These are phyloP conservation scores for Gymnocypris eckloni DNA, from an alignment of 2,797 vertebrate species.

Conservation along the genomic window DNA sequence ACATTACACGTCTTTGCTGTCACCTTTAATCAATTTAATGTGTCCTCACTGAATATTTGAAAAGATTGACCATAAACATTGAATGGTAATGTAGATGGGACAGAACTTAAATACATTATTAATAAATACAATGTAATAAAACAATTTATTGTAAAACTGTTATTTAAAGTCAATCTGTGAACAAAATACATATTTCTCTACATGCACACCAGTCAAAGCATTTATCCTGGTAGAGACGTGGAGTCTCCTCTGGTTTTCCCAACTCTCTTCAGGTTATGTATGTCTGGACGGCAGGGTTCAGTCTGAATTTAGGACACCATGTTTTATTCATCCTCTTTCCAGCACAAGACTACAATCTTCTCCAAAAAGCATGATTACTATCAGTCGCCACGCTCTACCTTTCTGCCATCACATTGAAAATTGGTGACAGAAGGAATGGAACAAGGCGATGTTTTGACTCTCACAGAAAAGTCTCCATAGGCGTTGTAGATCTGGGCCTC, in stretches of 20 bases:
- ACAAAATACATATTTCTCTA: not conserved
- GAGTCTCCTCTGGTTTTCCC: conserved; percentile 9
- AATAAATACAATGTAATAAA: not conserved
- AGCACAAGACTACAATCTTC: conserved; percentile 39
- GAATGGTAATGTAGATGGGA: not conserved
- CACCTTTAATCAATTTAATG: not conserved
- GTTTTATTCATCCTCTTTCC: conserved; percentile 55
- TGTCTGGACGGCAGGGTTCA: conserved; percentile 17
- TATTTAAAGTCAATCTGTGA: not conserved
- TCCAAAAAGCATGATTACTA: conserved; percentile 41
- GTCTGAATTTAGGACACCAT: conserved; percentile 56
- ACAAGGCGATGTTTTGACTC: not conserved
- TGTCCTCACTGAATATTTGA: too few species aligned
- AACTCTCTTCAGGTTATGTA: not conserved
- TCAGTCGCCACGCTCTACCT: not conserved
- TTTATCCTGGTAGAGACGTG: not conserved
- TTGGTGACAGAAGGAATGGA: conserved; percentile 5
- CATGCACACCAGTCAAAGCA: not conserved
- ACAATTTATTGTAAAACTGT: not conserved
- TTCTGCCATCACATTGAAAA: conserved; percentile 4
- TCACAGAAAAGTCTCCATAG: not conserved
- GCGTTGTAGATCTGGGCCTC: not conserved
- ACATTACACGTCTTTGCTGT: not conserved
- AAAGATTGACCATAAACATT: not conserved
- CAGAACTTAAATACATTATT: not conserved